Evolutionary conservation across 2,888 invertebrate genomes (phyloP), one percentile per base, ranked within the genome.

Genomic region (Ommatoiulus sabulosus): DNA sequence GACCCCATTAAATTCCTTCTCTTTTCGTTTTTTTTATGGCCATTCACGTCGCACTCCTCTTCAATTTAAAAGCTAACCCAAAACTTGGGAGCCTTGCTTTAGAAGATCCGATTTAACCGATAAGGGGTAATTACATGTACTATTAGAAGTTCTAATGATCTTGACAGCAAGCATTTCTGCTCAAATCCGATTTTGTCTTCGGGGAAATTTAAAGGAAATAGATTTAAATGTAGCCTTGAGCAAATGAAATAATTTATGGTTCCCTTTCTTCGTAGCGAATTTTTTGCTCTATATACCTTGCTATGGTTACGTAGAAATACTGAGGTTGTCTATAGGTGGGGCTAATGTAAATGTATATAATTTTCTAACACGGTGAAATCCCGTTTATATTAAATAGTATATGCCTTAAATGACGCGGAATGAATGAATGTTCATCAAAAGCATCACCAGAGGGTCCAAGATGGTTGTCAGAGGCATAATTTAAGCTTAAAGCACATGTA

Each of bases 121-220:
- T 85, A 85, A 44, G 85, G 85, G 85, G 85, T 85, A 85, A 85
- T 85, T 85, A 85, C 85, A 85, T 43, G 46, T 85, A 85, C 85
- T 44, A 44, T 85, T 44, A 43, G 43, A 85, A 85, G 85, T 85
- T 44, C 85, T 85, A 85, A 85, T 85, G 85, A 85, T 44, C 85
- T 44, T 85, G 85, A 44, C 20, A n/a, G 85, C 20, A n/a, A 17
- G 84, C 12, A 35, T 84, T 84, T 84, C 44, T 35, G 15, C 44
- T 85, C n/a, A 46, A 44, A 44, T 85, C 85, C 46, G 43, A 44
- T 85, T 85, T 85, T 85, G n/a, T 46, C 85, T 44, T 4, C 10
- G 6, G 44, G 44, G 20, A 85, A 44, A 44, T 46, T 85, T 44
- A 85, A 44, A 44, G 85, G 20, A 85, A 85, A 44, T 20, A 44